These are phyloP conservation scores for Premnoplex brunnescens DNA, from an alignment of 2,797 vertebrate genomes.

Conservation along the genomic window DNA sequence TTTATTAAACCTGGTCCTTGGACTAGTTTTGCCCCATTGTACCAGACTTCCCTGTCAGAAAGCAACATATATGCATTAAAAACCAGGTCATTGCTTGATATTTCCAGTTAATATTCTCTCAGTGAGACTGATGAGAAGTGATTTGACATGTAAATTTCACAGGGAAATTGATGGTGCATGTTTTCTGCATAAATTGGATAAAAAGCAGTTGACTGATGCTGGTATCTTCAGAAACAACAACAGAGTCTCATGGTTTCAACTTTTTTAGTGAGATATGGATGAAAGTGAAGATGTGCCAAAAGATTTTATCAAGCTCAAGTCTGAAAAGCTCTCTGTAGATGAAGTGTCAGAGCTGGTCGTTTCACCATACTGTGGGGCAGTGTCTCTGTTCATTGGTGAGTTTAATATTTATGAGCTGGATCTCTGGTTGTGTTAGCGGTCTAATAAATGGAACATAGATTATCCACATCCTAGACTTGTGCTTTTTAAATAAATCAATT, in stretches of 20 bases:
- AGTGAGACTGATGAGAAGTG: not conserved
- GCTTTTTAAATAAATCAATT: not conserved
- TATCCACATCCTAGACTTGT: not conserved
- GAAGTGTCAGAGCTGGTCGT: conserved; percentile 80
- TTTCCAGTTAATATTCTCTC: not conserved
- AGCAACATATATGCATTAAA: not conserved
- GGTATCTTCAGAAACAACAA: not conserved
- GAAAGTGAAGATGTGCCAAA: conserved; percentile 61
- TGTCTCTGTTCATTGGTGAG: conserved; percentile 90
- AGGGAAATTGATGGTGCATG: not conserved
- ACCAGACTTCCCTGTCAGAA: not conserved
- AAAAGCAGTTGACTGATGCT: not conserved
- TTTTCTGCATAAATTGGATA: not conserved
- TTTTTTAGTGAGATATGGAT: conserved; percentile 65
- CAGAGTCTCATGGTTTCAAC: not conserved
- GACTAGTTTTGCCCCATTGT: not conserved
- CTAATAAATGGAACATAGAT: not conserved
- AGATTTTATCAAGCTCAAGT: conserved; percentile 82
- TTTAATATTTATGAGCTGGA: not conserved
- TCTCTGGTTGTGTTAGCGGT: not conserved
- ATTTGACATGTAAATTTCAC: not conserved
- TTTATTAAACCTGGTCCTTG: not conserved
- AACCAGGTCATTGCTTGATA: not conserved
- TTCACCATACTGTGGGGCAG: conserved; percentile 86
- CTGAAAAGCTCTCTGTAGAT: conserved; percentile 83